Evolutionary conservation across 2,888 invertebrate species (phyloP), one percentile per base, ranked within the genome.

Genomic region (Stenurella melanura): DNA sequence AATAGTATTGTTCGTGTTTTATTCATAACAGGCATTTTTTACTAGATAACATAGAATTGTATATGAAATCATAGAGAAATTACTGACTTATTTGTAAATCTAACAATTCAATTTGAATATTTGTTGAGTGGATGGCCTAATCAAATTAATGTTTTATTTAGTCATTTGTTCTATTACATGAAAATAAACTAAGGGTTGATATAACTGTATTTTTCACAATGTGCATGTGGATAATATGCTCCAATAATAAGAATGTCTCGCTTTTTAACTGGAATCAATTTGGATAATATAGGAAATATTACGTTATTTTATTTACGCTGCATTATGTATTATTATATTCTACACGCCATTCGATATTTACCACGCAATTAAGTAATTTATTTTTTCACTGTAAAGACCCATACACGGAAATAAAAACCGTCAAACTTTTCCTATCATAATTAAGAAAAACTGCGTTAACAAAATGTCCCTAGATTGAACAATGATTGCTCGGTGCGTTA

Each of bases 291-390:
- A 42, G 42, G 42, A 42, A 42, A 6, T 50, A 50, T 50, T 50
- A 50, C 50, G 50, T 1, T 63, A 63, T 30, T 63, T 26, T 17
- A 63, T 50, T 50, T 19, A 50, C 21, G n/a, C 1, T 54, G 50
- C n/a, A 50, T 50, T 21, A 42, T 42, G 54, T 68, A 54, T 58
- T 60, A 70, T 70, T 70, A 70, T 34, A 21, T 12, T 19, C 60
- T 17, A 70, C 70, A 70, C 60, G 70, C 60, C 58, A 70, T 60
- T 42, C 17, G 34, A 38, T 70, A 60, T 70, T 70, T 42, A 42
- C 69, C 70, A 70, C 70, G 70, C 70, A 70, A 70, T 70, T 70
- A 70, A 42, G 38, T 58, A 34, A 70, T 70, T 70, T 70, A 60
- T 58, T 26, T 70, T 70, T 58, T 60, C 38, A 12, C 11, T 11